A percentile compares a stretch with the other conserved stretches of the same genome.
Evolutionary conservation across 1,140 invertebrate species (phyloP).

Genomic region (Neotoxoptera formosana): DNA sequence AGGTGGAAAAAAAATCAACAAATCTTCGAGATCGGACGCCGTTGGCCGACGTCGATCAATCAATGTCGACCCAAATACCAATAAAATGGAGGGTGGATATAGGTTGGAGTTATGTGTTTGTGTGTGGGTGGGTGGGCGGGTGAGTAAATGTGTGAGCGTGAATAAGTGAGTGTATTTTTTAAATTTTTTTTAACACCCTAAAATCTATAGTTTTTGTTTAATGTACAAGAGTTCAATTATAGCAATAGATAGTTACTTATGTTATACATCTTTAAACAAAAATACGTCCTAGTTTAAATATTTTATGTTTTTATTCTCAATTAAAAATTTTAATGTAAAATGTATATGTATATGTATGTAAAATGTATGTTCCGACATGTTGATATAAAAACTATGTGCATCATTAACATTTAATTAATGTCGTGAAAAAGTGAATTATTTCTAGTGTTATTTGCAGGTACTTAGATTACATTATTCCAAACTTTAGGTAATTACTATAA

Average conservation of each 20-base stretch:
- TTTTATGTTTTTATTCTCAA: neutral
- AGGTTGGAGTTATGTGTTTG: neutral
- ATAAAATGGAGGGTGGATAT: conserved; percentile 23
- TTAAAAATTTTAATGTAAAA: neutral
- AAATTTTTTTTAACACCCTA: neutral
- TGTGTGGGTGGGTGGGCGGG: neutral
- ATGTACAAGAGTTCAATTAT: neutral
- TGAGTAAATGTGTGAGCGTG: neutral
- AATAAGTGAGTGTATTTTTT: neutral
- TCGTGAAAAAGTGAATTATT: neutral
- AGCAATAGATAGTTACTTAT: too few relatives aligned
- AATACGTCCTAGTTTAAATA: neutral
- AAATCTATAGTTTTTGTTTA: neutral
- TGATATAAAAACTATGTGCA: neutral
- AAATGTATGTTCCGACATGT: too few relatives aligned
- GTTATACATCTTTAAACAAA: neutral
- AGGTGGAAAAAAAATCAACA: conserved; percentile 33
- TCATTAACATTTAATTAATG: neutral
- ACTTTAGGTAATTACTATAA: neutral
- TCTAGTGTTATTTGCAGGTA: neutral
- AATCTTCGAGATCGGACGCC: conserved; percentile 30
- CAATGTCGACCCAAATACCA: conserved; percentile 47
- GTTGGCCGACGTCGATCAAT: conserved; percentile 46
- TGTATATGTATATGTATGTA: too few relatives aligned
- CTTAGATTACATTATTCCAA: neutral